phyloP scores from a whole-genome alignment of 2,797 vertebrate genomes.

The Pseudomugil gertrudae region DNA sequence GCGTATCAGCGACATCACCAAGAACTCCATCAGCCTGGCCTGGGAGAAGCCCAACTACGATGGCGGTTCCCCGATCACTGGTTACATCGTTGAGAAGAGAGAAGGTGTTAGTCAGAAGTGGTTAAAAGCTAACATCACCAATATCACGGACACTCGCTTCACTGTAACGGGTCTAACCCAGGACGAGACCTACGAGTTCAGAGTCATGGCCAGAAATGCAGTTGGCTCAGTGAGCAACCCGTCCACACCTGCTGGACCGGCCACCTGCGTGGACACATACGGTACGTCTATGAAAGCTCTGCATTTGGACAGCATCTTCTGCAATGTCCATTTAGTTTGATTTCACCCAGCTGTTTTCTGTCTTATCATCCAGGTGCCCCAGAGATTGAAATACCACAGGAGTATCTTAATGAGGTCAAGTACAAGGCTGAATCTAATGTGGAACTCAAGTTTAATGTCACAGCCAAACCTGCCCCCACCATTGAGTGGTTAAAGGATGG shows the following conservation, averaged over 20 bases:
- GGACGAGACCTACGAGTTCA: conserved; percentile 93
- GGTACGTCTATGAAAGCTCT: conserved; percentile 77
- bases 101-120: conserved; percentile 87
- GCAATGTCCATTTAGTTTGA: neutral
- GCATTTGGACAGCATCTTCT: neutral
- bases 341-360: neutral
- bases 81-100: conserved; percentile 91
- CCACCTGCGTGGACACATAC: conserved; percentile 93
- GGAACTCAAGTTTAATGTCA: conserved; percentile 92
- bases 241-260: conserved; percentile 89
- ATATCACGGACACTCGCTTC: conserved; percentile 90
- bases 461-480: conserved; percentile 93
- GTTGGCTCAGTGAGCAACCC: conserved; percentile 96
- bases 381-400: conserved; percentile 91
- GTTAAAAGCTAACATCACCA: conserved; percentile 92
- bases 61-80: conserved; percentile 93
- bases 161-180: conserved; percentile 91
- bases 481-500: conserved; percentile 97
- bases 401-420: conserved; percentile 94
- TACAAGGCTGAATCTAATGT: conserved; percentile 89
- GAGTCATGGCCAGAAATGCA: conserved; percentile 93
- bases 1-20: conserved; percentile 93
- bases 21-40: conserved; percentile 87
- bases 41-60: conserved; percentile 95
- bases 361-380: conserved; percentile 87